These are phyloP conservation scores for Dasypus novemcinctus DNA, from an alignment of 2,113 vertebrate genomes.

Conservation along the genomic window DNA sequence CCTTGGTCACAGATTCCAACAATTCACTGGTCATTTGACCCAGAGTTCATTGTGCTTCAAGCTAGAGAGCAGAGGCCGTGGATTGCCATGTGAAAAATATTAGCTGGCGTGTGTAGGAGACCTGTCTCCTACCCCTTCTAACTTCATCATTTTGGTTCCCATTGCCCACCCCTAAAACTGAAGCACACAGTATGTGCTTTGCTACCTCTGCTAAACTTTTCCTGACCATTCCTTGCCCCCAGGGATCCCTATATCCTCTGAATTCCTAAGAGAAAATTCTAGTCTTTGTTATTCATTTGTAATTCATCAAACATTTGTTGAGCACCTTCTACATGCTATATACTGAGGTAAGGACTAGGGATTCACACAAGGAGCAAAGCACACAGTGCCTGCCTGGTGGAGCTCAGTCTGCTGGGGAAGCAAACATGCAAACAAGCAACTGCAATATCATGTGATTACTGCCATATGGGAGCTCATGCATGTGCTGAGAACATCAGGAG, in stretches of 20 bases:
- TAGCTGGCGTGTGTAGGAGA: neutral
- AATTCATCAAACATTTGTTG: neutral
- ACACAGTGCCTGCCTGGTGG: neutral
- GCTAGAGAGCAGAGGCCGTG: neutral
- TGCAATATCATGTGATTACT: too few relatives aligned
- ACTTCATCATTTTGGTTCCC: neutral
- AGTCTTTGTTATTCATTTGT: neutral
- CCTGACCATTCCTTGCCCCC: neutral
- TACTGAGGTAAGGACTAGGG: neutral
- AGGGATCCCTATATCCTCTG: neutral
- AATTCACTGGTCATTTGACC: neutral
- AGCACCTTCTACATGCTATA: neutral
- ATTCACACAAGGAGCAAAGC: neutral
- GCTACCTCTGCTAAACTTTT: neutral
- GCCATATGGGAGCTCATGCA: neutral
- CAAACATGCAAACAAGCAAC: neutral
- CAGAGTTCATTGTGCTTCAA: conserved; percentile 29
- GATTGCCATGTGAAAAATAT: conserved; percentile 10
- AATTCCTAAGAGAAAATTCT: neutral
- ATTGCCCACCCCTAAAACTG: neutral
- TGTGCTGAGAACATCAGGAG: neutral
- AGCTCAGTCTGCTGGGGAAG: neutral
- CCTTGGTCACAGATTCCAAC: conserved; percentile 22
- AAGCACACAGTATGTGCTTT: neutral
- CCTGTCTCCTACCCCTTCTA: conserved; percentile 34